phyloP scores from a whole-genome alignment of 2,797 vertebrate species.

The Glyptemys insculpta region DNA sequence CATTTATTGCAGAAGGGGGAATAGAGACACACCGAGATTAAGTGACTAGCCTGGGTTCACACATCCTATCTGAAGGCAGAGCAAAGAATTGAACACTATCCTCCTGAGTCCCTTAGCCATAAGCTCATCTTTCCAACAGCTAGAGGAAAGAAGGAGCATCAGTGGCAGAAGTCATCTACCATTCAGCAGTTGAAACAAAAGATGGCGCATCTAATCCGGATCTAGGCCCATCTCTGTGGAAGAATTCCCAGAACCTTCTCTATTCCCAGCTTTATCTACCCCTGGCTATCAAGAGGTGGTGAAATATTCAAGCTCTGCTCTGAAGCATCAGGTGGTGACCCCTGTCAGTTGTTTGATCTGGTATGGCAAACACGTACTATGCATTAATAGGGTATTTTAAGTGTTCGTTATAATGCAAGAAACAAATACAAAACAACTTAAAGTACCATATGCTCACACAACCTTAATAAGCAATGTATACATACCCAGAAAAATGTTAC shows the following conservation, averaged over 20 bases:
- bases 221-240: not conserved
- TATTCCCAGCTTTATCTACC: not conserved
- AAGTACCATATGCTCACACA: not conserved
- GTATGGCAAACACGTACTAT: not conserved
- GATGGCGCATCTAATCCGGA: rapidly evolving
- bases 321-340: not conserved
- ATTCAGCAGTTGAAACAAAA: not conserved
- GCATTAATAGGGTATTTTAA: not conserved
- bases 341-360: not conserved
- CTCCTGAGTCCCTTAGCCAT: rapidly evolving
- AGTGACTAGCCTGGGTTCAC: not conserved
- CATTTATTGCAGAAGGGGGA: not conserved
- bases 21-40: not conserved
- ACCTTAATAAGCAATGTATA: not conserved
- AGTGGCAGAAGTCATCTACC: rapidly evolving
- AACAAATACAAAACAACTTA: too few relatives aligned
- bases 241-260: not conserved
- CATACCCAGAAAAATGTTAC: not conserved
- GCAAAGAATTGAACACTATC: not conserved
- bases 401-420: not conserved
- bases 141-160: rapidly evolving
- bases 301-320: not conserved
- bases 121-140: not conserved
- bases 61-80: not conserved
- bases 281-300: not conserved